phyloP scores from a whole-genome alignment of 1,140 invertebrate genomes.

The Lepidurus couesii region DNA sequence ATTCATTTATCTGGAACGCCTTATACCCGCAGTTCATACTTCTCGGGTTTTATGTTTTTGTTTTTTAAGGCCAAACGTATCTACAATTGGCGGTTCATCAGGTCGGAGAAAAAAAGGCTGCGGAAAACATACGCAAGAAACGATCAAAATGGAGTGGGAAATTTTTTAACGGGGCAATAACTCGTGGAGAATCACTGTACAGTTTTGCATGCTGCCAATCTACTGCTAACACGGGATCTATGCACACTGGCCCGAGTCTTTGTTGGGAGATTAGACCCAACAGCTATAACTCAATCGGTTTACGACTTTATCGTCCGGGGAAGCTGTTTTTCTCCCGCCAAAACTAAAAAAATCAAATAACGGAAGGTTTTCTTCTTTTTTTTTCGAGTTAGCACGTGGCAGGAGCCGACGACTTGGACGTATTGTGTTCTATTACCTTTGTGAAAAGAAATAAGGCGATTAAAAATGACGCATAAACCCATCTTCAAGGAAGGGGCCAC shows the following conservation, averaged over 20 bases:
- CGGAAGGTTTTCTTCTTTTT: neutral
- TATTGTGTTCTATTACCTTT: no score
- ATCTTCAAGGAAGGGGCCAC: neutral
- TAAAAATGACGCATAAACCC: neutral
- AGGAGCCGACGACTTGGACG: neutral
- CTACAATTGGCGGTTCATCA: neutral
- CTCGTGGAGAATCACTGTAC: neutral
- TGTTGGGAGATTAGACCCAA: neutral
- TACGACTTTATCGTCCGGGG: neutral
- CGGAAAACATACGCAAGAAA: neutral
- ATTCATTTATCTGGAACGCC: neutral
- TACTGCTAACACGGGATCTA: neutral
- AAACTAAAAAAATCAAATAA: neutral
- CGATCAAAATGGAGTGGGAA: neutral
- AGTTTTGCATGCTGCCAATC: conserved; percentile 5
- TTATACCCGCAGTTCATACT: neutral
- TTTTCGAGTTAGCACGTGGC: neutral
- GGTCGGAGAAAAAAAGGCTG: neutral
- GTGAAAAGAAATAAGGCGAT: no score
- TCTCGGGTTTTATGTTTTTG: neutral
- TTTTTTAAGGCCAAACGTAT: neutral
- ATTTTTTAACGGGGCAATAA: neutral
- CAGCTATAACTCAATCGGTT: conserved; percentile 19
- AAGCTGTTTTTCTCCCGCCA: neutral
- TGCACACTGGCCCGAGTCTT: neutral